A percentile compares a stretch with the other conserved stretches of the same genome.
Conservation (phyloP, 2,888 invertebrate genomes). For the Tryphoninae sp. region DNA sequence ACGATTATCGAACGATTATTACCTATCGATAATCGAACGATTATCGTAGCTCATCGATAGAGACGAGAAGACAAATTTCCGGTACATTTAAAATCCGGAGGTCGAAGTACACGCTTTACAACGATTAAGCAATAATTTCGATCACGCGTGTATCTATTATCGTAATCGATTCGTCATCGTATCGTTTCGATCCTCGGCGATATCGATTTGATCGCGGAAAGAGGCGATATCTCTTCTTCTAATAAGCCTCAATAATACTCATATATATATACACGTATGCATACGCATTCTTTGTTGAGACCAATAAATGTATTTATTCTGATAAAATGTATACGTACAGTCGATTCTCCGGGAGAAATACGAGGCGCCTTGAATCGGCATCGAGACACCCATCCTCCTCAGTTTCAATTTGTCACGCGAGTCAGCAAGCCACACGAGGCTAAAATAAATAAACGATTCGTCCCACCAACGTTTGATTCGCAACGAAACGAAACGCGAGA, state of each 20-base stretch:
- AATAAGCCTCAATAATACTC: constrained; percentile 8
- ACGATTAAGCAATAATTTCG: neutral
- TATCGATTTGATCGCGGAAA: neutral
- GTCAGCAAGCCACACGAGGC: neutral
- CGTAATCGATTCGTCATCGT: neutral
- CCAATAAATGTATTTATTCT: constrained; percentile 54
- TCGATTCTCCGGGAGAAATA: neutral
- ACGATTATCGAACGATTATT: too few relatives aligned
- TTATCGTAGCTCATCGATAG: too few relatives aligned
- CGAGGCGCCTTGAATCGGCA: constrained; percentile 4
- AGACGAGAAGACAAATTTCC: neutral
- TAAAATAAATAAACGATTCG: constrained; percentile 44
- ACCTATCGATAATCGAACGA: too few relatives aligned
- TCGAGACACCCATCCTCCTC: constrained; percentile 3
- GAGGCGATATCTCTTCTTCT: too few relatives aligned
- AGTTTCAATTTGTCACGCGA: constrained; percentile 52
- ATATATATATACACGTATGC: neutral
- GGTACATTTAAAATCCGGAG: neutral
- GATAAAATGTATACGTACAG: constrained; percentile 44
- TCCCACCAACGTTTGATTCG: constrained; percentile 2
- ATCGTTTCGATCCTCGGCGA: neutral
- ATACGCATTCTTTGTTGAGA: neutral
- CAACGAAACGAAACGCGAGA: neutral
- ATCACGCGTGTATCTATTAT: neutral
- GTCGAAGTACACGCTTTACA: neutral